Percentiles rank a stretch among this genome's conserved stretches.
Evolutionary conservation across 2,113 vertebrate species (phyloP).

Genomic region (Indri indri): DNA sequence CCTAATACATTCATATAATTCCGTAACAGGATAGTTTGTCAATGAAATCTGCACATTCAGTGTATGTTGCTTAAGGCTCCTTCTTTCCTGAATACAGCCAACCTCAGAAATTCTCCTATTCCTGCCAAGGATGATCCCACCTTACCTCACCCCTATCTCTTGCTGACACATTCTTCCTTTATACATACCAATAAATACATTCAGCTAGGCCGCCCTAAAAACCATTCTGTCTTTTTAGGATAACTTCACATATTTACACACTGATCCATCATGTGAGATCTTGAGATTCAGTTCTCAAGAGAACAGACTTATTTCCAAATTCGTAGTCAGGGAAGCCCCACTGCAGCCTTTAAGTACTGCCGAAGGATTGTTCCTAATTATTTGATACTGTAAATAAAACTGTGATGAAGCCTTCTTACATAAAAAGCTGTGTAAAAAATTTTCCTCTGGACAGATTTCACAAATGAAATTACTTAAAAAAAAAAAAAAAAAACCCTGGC

Average conservation of each 20-base stretch:
- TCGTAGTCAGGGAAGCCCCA: background rate
- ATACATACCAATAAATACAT: background rate
- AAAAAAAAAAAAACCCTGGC: background rate
- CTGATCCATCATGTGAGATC: background rate
- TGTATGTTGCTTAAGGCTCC: background rate
- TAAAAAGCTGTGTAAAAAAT: background rate
- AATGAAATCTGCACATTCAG: background rate
- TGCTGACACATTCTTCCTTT: background rate
- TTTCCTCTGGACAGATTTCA: constrained; percentile 1
- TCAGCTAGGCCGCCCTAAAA: background rate
- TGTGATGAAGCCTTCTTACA: background rate
- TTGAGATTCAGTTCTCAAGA: background rate
- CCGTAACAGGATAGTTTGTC: background rate
- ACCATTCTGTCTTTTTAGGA: constrained; percentile 7
- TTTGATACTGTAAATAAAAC: constrained; percentile 23
- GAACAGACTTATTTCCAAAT: constrained; percentile 26
- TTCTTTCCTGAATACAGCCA: background rate
- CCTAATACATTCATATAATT: background rate
- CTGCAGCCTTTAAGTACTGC: background rate
- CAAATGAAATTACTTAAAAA: constrained; percentile 17
- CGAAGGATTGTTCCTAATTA: constrained; percentile 38
- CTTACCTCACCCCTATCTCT: background rate
- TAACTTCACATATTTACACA: background rate
- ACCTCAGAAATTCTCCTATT: constrained; percentile 16
- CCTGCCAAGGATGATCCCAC: background rate